A percentile compares a stretch with the other conserved stretches of the same genome.
phyloP scores from a whole-genome alignment of 37 sponge, comb jelly and placozoan genomes.

The Geodia barretti region DNA sequence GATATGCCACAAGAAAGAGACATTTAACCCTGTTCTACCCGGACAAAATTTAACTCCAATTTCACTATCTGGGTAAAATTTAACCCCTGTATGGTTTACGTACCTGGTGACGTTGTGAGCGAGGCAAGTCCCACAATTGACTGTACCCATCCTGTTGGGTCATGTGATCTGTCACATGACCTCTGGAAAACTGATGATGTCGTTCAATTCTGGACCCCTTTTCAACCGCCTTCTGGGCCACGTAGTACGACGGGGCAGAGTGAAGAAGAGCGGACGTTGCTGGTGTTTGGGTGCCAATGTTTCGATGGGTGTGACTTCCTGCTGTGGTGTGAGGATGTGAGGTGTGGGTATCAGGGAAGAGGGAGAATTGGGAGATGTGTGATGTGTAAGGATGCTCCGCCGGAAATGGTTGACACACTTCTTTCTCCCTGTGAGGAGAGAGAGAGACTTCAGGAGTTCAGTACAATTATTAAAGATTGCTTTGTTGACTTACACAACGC shows the following conservation, averaged over 20 bases:
- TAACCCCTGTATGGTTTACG: not conserved
- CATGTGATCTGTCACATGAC: not conserved
- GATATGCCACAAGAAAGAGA: no score
- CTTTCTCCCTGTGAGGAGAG: conserved; percentile 45
- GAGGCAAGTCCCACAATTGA: conserved; percentile 33
- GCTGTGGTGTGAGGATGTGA: not conserved
- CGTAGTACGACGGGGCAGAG: conserved; percentile 12
- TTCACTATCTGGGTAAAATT: not conserved
- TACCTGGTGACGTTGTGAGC: conserved; percentile 46
- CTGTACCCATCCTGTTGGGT: not conserved
- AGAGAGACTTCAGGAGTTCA: no score
- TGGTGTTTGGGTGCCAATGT: not conserved
- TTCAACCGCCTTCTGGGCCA: conserved; percentile 37
- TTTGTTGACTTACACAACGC: conserved; percentile 4
- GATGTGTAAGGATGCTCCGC: conserved; percentile 85
- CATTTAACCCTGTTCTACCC: no score
- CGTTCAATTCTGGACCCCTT: conserved; percentile 15
- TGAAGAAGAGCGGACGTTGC: not conserved
- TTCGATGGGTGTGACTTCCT: not conserved
- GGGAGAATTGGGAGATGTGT: conserved; percentile 66
- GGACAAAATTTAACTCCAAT: not conserved
- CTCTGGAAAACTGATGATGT: not conserved
- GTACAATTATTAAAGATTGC: not conserved
- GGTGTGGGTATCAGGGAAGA: conserved; percentile 72
- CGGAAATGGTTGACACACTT: conserved; percentile 64